phyloP scores from a whole-genome alignment of 2,113 vertebrate genomes.

The Herpetotheres cachinnans region DNA sequence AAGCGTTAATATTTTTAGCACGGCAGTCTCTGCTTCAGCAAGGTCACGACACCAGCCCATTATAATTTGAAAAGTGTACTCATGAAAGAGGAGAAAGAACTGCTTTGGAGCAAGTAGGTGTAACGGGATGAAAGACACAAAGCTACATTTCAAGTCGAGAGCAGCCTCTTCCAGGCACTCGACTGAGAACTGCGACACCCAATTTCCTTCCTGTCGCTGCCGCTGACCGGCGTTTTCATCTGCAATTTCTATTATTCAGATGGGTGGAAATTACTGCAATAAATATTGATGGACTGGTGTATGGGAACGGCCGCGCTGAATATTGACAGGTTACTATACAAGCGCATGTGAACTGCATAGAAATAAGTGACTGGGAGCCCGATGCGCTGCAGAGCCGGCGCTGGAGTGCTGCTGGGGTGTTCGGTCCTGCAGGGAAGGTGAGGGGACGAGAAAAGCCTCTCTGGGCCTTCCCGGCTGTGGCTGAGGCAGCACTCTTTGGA shows the following conservation, averaged over 20 bases:
- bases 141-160: background rate
- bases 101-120: constrained; percentile 19
- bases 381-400: accelerated
- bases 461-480: background rate
- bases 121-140: constrained; percentile 15
- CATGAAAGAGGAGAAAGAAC: constrained; percentile 1
- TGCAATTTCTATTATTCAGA: background rate
- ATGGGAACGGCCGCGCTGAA: background rate
- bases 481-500: background rate
- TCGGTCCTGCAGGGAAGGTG: background rate
- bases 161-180: constrained; percentile 6
- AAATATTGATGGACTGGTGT: background rate
- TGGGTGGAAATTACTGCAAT: background rate
- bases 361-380: background rate
- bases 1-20: constrained; percentile 21
- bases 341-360: background rate
- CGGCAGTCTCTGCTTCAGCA: background rate
- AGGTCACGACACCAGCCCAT: constrained; percentile 22
- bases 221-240: background rate
- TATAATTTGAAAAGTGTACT: constrained; percentile 42
- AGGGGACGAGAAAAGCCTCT: background rate
- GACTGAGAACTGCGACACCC: background rate
- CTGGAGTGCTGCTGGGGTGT: background rate
- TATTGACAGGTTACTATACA: background rate
- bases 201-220: background rate